Percentiles rank a stretch among this genome's conserved stretches.
Conservation (phyloP, 2,888 invertebrate species). For the Ophion obscuratus region DNA sequence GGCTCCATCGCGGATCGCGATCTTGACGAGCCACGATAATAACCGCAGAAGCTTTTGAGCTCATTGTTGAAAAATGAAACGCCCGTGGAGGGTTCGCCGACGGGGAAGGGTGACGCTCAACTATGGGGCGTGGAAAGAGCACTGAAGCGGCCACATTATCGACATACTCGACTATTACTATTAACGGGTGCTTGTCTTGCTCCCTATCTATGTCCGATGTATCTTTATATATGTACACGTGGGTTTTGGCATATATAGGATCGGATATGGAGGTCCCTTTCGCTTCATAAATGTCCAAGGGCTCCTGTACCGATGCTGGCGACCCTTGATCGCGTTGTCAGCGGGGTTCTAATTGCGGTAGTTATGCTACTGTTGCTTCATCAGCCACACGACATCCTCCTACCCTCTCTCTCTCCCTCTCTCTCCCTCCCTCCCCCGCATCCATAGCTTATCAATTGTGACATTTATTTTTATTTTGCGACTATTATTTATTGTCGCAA, state of each 20-base stretch:
- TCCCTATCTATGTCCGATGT: constrained; percentile 13
- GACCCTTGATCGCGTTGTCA: constrained; percentile 66
- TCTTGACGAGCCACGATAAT: constrained; percentile 59
- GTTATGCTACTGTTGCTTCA: constrained; percentile 54
- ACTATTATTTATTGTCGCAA: too few relatives aligned
- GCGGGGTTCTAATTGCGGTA: constrained; percentile 73
- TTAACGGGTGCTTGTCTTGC: constrained; percentile 46
- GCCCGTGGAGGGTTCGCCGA: background rate
- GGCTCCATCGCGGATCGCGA: constrained; percentile 32
- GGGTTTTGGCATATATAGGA: background rate
- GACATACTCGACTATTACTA: constrained; percentile 45
- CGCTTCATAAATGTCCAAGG: constrained; percentile 43
- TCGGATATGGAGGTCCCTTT: constrained; percentile 27
- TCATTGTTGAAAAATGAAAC: constrained; percentile 5
- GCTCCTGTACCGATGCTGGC: constrained; percentile 3
- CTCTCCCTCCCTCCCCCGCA: background rate
- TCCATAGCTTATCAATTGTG: background rate
- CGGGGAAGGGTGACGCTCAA: background rate
- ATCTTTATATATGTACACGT: constrained; percentile 15
- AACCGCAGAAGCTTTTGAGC: constrained; percentile 42
- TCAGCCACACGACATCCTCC: background rate
- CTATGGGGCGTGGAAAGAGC: constrained; percentile 37
- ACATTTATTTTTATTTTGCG: background rate
- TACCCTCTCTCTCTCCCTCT: background rate
- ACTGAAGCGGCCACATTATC: constrained; percentile 39